These are phyloP conservation scores for Bergia sp. DNA, from an alignment of 92 coral and sea anemone species.

Conservation along the genomic window DNA sequence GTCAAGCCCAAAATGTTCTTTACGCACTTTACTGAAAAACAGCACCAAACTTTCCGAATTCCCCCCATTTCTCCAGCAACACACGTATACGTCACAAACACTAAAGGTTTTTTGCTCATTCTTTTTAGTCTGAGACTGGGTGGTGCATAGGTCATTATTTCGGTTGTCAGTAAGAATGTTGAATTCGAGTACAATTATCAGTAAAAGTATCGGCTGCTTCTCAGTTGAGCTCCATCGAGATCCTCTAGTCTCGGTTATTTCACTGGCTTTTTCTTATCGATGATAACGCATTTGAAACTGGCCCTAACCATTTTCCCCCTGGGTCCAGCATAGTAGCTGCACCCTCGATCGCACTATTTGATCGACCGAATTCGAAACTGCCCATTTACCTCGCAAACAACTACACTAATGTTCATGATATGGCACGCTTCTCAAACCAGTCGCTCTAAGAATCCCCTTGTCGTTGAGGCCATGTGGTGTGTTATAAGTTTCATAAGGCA, in stretches of 20 bases:
- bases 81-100: too few species aligned
- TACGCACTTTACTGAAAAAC: too few species aligned
- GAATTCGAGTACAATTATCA: too few species aligned
- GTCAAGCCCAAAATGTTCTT: too few species aligned
- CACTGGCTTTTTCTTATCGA: not conserved
- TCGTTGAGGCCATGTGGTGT: constrained; percentile 1
- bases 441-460: constrained; percentile 12
- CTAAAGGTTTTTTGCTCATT: too few species aligned
- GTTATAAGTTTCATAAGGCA: constrained; percentile 7
- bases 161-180: not conserved
- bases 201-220: constrained; percentile 4
- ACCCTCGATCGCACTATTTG: not conserved
- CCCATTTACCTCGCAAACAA: not conserved
- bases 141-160: not conserved
- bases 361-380: constrained; percentile 1
- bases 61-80: too few species aligned
- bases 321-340: too few species aligned
- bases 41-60: too few species aligned
- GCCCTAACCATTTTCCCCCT: too few species aligned
- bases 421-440: not conserved
- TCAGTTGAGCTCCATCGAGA: constrained; percentile 5
- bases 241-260: not conserved
- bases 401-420: constrained; percentile 5
- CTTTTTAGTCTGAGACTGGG: not conserved
- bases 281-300: constrained; percentile 7